Evolutionary conservation across 2,888 invertebrate genomes (phyloP).

Genomic region (Allolobophora icterica): DNA sequence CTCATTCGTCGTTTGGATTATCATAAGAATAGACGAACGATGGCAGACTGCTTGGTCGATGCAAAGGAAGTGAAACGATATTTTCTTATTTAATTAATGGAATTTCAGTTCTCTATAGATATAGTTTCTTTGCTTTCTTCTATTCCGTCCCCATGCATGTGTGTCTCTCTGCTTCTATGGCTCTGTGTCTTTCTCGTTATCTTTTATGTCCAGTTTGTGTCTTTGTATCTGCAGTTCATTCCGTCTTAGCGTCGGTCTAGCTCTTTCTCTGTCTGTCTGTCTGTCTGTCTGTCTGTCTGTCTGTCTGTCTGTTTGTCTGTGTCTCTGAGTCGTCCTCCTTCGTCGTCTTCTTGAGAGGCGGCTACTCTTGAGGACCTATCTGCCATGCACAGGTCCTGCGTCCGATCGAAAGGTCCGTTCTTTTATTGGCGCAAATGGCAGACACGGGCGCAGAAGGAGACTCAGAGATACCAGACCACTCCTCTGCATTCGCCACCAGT

Average conservation of each 20-base stretch:
- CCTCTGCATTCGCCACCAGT: not conserved
- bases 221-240: not conserved
- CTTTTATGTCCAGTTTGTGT: not conserved
- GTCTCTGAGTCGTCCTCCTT: not conserved
- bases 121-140: not conserved
- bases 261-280: not conserved
- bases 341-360: not conserved
- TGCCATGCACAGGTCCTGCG: not conserved
- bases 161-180: not conserved
- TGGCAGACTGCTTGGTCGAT: not conserved
- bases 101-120: not conserved
- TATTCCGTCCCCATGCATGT: not conserved
- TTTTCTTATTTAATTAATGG: not conserved
- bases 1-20: not conserved
- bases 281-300: conserved; percentile 2
- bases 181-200: not conserved
- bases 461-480: not conserved
- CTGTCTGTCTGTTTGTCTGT: conserved; percentile 12
- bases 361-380: not conserved
- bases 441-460: not conserved
- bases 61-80: not conserved
- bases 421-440: not conserved
- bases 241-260: not conserved
- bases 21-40: not conserved
- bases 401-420: not conserved